Base-by-base conservation (phyloP, 2,113 vertebrate species). In the Microtus ochrogaster region DNA sequence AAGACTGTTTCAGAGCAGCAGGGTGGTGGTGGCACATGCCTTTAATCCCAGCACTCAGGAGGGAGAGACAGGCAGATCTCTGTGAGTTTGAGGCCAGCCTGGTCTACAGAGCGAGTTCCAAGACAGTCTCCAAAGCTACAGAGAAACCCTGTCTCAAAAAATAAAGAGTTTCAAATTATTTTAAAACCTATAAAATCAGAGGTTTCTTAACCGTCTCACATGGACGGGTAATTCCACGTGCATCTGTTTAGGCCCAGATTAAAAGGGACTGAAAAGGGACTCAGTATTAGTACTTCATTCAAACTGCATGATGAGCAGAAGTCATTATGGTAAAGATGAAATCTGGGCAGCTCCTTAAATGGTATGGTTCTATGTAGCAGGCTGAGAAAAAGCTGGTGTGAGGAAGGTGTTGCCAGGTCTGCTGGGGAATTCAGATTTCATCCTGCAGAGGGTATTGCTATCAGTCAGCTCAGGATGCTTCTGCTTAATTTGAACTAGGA, bases 221-320 rank as follows among this genome's bases (percentile, higher is more conserved):
- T 7, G 81, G 72, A 70, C 33, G 82, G 61, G 66, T 24, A 47
- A 90, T 52, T 74, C 30, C 5, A 30, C 13, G 28, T 22, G 3
- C 47, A 28, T 91, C 63, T 36, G 6, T 84, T 84, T 92, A 61
- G 73, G n/a, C 6, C 11, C 14, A 55, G 91, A n/a, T 10, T 77
- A 89, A n/a, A 86, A 72, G 70, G n/a, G 70, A 83, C 77, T 84
- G 7, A 86, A 36, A 89, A 79, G 74, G 49, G 68, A 87, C 70
- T 88, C 55, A n/a, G n/a, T n/a, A 5, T 19, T 73, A 33, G 65
- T 70, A 39, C 26, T 72, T 85, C 66, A 61, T 65, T 72, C 36
- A 33, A 30, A 33, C 41, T 86, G 55, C 73, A 8, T 2, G 26
- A 2, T n/a, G 3, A 93, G 30, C n/a, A 44, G 36, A 36, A n/a